Evolutionary conservation across 2,797 vertebrate species (phyloP).

Genomic region (Melanotaenia nigrans): DNA sequence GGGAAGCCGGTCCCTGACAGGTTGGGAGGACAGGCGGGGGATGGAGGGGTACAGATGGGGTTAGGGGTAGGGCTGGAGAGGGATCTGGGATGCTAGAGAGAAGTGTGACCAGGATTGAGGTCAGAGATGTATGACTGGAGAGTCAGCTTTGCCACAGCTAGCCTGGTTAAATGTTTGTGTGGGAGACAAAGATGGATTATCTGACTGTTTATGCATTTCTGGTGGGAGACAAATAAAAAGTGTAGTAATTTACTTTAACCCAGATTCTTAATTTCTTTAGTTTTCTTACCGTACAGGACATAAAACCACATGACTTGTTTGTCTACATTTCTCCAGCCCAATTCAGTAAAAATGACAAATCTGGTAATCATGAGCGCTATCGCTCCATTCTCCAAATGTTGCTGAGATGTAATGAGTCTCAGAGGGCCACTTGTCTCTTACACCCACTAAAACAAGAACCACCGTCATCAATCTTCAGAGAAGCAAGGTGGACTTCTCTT

Average conservation of each 20-base stretch:
- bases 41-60: constrained; percentile 67
- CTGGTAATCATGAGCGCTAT: constrained; percentile 58
- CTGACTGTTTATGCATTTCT: constrained; percentile 41
- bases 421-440: constrained; percentile 70
- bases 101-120: constrained; percentile 66
- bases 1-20: constrained; percentile 84
- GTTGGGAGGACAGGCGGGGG: constrained; percentile 55
- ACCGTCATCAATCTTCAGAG: constrained; percentile 72
- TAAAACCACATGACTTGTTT: constrained; percentile 2
- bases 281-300: constrained; percentile 14
- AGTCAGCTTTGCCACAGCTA: constrained; percentile 54
- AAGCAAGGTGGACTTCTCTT: constrained; percentile 61
- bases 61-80: constrained; percentile 65
- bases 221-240: constrained; percentile 25
- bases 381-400: constrained; percentile 64
- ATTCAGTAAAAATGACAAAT: constrained; percentile 66
- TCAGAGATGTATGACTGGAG: constrained; percentile 70
- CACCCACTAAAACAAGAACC: constrained; percentile 61
- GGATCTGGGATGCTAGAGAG: constrained; percentile 35
- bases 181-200: constrained; percentile 63
- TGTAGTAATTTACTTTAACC: constrained; percentile 1
- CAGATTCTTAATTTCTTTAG: background rate
- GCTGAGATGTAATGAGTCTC: constrained; percentile 72
- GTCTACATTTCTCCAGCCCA: constrained; percentile 29
- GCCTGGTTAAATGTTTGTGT: constrained; percentile 55